Conservation (phyloP, 2,113 vertebrate species). For the Danionella cerebrum region DNA sequence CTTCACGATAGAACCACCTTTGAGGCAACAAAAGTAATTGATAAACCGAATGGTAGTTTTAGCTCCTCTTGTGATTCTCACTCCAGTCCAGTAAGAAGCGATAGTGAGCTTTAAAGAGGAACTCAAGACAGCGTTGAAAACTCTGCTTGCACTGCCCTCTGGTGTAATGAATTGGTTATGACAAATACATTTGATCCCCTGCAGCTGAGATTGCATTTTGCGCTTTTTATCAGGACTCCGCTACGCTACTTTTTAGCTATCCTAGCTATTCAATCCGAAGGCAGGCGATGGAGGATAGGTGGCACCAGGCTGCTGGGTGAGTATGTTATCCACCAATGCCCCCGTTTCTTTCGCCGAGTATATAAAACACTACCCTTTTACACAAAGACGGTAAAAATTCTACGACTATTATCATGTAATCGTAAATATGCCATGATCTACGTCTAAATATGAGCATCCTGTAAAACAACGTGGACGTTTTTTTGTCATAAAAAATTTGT, state of each 20-base stretch:
- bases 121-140: background rate
- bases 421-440: no score
- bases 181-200: background rate
- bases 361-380: background rate
- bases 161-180: background rate
- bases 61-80: background rate
- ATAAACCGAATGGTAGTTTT: no score
- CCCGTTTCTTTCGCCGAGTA: background rate
- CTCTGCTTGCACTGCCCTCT: constrained; percentile 7
- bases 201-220: background rate
- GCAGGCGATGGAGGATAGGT: background rate
- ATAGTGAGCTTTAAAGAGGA: background rate
- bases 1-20: no score
- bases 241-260: background rate
- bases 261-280: background rate
- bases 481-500: no score
- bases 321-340: background rate
- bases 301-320: background rate
- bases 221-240: background rate
- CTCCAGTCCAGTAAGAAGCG: background rate
- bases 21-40: no score
- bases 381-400: no score
- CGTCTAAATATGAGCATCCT: no score
- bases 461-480: no score
- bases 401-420: no score